A percentile compares a stretch with the other conserved stretches of the same genome.
phyloP scores from a whole-genome alignment of 2,888 invertebrate species.

The Odontocerum albicorne region DNA sequence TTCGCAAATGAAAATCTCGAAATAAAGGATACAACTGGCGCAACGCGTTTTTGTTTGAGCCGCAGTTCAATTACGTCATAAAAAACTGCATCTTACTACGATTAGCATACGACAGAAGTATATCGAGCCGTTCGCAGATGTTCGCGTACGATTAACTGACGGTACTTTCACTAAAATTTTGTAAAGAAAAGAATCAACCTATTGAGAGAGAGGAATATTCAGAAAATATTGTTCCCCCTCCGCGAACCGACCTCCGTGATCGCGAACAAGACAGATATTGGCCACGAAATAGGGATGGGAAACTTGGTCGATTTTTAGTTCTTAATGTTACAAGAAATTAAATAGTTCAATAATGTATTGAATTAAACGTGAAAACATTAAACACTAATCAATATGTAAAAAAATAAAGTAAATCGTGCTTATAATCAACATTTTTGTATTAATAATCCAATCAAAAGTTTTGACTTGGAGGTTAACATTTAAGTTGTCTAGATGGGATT shows the following conservation, averaged over 20 bases:
- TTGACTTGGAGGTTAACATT: too few relatives aligned
- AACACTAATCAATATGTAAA: too few relatives aligned
- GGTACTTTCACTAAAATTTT: background rate
- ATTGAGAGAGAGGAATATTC: slow-evolving; percentile 4
- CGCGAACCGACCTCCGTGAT: slow-evolving; percentile 1
- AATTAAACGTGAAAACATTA: too few relatives aligned
- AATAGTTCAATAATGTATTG: too few relatives aligned
- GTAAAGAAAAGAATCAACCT: slow-evolving; percentile 9
- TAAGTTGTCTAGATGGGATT: too few relatives aligned
- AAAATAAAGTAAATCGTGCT: too few relatives aligned
- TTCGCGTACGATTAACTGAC: background rate
- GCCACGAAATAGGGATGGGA: slow-evolving; percentile 5
- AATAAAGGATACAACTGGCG: slow-evolving; percentile 8
- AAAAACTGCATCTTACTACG: slow-evolving; percentile 23
- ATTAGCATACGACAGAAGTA: too few relatives aligned
- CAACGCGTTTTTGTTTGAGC: slow-evolving; percentile 20
- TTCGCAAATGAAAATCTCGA: too few relatives aligned
- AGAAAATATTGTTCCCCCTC: slow-evolving; percentile 18
- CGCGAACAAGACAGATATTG: slow-evolving; percentile 7
- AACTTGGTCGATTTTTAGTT: too few relatives aligned
- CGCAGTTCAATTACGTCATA: slow-evolving; percentile 30
- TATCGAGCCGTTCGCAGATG: slow-evolving; percentile 5
- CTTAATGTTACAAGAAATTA: too few relatives aligned
- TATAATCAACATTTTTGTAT: too few relatives aligned
- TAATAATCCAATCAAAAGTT: too few relatives aligned